These are phyloP conservation scores for Melanostigma gelatinosum DNA, from an alignment of 2,113 vertebrate species.

Conservation along the genomic window DNA sequence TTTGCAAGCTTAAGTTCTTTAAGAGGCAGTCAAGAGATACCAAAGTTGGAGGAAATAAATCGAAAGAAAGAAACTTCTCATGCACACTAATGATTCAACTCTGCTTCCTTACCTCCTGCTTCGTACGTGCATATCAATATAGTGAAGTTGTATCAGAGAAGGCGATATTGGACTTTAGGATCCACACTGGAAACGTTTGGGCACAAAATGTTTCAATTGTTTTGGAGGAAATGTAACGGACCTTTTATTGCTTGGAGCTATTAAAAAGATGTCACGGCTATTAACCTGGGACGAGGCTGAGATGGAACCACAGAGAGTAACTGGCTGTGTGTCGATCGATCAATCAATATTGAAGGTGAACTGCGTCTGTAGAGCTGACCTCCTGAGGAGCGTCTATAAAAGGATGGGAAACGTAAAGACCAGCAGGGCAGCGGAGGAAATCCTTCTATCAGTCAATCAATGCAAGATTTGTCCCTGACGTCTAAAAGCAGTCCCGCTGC, in stretches of 20 bases:
- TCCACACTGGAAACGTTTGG: constrained; percentile 1
- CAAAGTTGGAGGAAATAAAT: not conserved
- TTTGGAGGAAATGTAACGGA: not conserved
- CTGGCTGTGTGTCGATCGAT: not conserved
- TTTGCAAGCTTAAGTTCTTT: not conserved
- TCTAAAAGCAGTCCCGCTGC: not conserved
- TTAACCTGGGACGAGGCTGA: constrained; percentile 16
- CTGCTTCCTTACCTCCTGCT: not conserved
- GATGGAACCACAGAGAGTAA: constrained; percentile 5
- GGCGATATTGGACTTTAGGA: not conserved
- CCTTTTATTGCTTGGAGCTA: not conserved
- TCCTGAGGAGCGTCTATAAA: not conserved
- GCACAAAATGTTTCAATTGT: not conserved
- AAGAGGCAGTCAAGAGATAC: not conserved
- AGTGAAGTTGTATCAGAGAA: not conserved
- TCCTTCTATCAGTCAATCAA: not conserved
- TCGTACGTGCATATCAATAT: too few species aligned
- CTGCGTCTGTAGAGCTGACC: constrained; percentile 15
- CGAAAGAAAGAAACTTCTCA: not conserved
- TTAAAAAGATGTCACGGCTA: not conserved
- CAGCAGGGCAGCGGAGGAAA: not conserved
- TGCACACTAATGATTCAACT: not conserved
- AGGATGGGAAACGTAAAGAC: not conserved
- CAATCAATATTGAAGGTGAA: constrained; percentile 5
- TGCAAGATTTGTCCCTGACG: not conserved